Evolutionary conservation across 2,797 vertebrate genomes (phyloP).

Genomic region (Petrocephalus sullivani): DNA sequence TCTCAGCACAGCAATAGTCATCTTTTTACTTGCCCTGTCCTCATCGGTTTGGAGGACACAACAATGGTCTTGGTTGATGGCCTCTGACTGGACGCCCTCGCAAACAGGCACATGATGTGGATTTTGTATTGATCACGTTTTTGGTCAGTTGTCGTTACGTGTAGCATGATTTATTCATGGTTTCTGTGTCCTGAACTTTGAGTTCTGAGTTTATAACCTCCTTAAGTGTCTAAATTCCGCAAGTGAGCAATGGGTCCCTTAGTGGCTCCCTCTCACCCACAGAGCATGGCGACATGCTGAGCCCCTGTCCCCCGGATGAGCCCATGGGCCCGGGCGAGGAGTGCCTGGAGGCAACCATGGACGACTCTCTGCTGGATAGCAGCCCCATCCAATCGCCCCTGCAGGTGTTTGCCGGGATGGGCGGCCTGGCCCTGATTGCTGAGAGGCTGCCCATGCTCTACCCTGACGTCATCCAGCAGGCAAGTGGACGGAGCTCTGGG

Average conservation of each 20-base stretch:
- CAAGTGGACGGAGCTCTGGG: conserved; percentile 43
- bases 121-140: not conserved
- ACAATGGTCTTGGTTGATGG: not conserved
- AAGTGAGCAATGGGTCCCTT: not conserved
- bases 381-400: conserved; percentile 92
- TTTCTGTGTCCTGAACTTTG: not conserved
- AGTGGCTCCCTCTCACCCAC: conserved; percentile 21
- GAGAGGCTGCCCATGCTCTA: conserved; percentile 97
- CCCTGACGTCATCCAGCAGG: conserved; percentile 97
- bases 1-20: not conserved
- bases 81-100: not conserved
- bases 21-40: not conserved
- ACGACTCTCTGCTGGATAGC: conserved; percentile 89
- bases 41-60: not conserved
- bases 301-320: conserved; percentile 85
- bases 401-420: conserved; percentile 98
- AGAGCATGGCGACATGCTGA: conserved; percentile 86
- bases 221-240: not conserved
- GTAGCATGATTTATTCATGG: not conserved
- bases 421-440: conserved; percentile 91
- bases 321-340: conserved; percentile 81
- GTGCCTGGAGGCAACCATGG: conserved; percentile 79
- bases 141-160: not conserved
- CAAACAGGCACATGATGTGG: not conserved
- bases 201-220: not conserved